These are phyloP conservation scores for Leucopternis melanops DNA, from an alignment of 2,113 vertebrate species.

Conservation along the genomic window DNA sequence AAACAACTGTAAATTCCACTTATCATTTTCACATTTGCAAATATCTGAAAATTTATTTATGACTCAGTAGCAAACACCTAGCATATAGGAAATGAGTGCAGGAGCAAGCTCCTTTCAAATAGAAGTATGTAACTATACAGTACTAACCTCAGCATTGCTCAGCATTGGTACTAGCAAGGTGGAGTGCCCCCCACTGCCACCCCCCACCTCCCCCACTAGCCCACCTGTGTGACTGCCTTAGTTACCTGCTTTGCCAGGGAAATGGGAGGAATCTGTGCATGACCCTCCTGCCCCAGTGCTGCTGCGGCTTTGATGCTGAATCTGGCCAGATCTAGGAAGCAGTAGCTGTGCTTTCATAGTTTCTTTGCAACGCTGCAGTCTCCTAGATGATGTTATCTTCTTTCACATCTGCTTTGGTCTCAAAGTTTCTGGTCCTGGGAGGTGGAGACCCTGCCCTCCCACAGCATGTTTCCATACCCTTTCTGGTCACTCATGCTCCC, in stretches of 20 bases:
- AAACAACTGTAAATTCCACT: background rate
- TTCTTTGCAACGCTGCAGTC: background rate
- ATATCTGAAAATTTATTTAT: background rate
- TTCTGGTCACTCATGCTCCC: background rate
- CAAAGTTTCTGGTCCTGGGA: background rate
- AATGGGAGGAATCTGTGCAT: background rate
- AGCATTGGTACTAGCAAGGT: background rate
- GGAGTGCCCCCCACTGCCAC: background rate
- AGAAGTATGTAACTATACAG: background rate
- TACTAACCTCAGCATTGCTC: background rate
- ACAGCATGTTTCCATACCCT: background rate
- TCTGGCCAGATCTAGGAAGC: background rate
- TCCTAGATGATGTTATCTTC: background rate
- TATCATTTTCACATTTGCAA: background rate
- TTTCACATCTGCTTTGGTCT: background rate
- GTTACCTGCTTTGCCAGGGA: background rate
- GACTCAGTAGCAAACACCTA: background rate
- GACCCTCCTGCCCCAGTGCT: background rate
- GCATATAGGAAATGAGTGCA: background rate
- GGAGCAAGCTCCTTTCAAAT: background rate
- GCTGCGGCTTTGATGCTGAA: background rate
- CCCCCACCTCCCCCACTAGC: background rate
- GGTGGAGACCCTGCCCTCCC: background rate
- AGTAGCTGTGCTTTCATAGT: background rate
- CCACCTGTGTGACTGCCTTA: background rate